Conservation (phyloP, 2,113 vertebrate genomes). For the Mungos mungo region DNA sequence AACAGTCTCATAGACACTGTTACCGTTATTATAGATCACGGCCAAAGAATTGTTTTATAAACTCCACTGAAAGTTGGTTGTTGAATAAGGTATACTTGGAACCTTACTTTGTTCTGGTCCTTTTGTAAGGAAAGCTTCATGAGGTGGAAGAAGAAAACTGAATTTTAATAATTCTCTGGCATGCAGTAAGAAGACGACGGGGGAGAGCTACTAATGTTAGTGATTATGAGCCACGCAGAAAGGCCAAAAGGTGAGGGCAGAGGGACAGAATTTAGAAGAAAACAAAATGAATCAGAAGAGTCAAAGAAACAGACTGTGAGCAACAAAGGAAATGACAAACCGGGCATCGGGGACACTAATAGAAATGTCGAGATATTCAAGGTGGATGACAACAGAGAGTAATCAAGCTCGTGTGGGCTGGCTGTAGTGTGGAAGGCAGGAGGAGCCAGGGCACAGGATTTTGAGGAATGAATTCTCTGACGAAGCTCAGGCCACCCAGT, state of each 20-base stretch:
- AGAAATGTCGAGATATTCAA: neutral
- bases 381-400: neutral
- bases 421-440: neutral
- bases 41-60: neutral
- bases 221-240: neutral
- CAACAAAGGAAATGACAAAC: neutral
- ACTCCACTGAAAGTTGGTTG: neutral
- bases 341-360: rapidly evolving
- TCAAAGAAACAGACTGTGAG: neutral
- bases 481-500: neutral
- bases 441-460: neutral
- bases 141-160: neutral
- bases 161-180: conserved; percentile 1
- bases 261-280: neutral
- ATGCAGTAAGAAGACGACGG: neutral
- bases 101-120: neutral
- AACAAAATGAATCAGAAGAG: neutral
- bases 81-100: neutral
- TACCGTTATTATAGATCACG: conserved; percentile 16
- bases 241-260: neutral
- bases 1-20: neutral
- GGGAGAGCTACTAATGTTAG: neutral
- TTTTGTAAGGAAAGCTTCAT: neutral
- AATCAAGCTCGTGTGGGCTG: neutral
- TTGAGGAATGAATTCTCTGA: neutral